Evolutionary conservation across 2,797 vertebrate species (phyloP), one percentile per base, ranked within the genome.

Genomic region (Discoglossus pictus): DNA sequence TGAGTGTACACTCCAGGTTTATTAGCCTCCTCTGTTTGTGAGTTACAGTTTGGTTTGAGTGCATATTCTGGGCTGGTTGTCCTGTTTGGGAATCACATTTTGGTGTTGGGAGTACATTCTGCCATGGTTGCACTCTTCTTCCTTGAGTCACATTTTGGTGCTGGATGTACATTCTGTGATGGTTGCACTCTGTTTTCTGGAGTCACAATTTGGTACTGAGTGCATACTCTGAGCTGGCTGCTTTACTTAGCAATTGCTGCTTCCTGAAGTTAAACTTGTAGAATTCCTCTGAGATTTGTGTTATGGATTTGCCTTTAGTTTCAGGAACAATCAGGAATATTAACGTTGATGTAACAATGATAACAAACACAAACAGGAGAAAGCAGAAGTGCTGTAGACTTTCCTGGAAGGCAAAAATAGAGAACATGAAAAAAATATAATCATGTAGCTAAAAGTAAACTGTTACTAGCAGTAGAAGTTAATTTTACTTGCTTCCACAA

Each of bases 311-410:
- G 2, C 78, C 80, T 66, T 83, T 85, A 18, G 83, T 87, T 75
- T 86, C 84, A 64, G 85, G 84, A 59, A 86, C 15, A 25, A 82
- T 64, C 12, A 81, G 21, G 51, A 79, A 84, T 68, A 77, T 70
- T 12, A 79, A 68, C 24, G 74, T 7, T 0, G 4, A 65, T 27
- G 76, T 74, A 69, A 72, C 34, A 7, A 78, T 1, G 50, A 82
- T 78, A 52, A 83, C 65, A 1, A 3, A 59, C 52, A 82, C 59
- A 47, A 84, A 86, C 61, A 85, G 62, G 42, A 86, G 77, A 76
- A 87, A 86, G 76, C 90, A 91, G 60, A 89, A 92, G 66, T 85
- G 82, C 4, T 80, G 68, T 31, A 94, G 74, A 50, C 87, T 67
- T 17, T 87, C 82, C 94, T 95, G 82, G 6, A 81, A 74, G 66